Base-by-base conservation (phyloP, 2,888 invertebrate genomes). In the Phasia obesa region DNA sequence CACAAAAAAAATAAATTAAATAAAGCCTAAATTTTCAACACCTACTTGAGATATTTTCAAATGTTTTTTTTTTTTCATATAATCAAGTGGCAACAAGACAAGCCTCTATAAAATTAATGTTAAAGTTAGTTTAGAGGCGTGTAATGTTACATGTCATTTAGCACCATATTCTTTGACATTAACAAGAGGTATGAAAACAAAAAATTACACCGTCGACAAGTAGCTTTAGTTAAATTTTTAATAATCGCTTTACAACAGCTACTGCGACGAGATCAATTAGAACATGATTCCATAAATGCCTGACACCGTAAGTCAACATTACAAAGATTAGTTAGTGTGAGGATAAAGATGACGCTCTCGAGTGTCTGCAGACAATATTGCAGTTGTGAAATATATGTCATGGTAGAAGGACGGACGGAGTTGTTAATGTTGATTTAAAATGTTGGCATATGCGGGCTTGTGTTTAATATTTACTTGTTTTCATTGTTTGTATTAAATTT, bases 1-100 rank as follows among this genome's bases (percentile, higher is more conserved):
- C 27, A 27, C 27, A 27, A 27, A 57, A 59, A 44, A n/a, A n/a
- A n/a, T n/a, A n/a, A 73, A 76, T 21, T 47, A 27, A 71, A 47
- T 67, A 42, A 49, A 74, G 38, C 42, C 35, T 17, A 75, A 71
- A 76, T 76, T 6, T 84, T 87, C 85, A 85, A 81, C 86, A 88
- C 85, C 86, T 87, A 88, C 87, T 88, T 87, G 87, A 87, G 85
- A 53, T 62, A 31, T 21, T 70, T 67, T 27, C 21, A 17, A 44
- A 23, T 15, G 11, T 2, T 67, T n/a, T 42, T 51, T 65, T 42
- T 67, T 13, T 38, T 51, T 60, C 6, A 17, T 35, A 53, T 13
- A 25, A 44, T 38, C 19, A 42, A 67, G 60, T 67, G 49, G 31
- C 47, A 38, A 47, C 31, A 53, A 67, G 25, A n/a, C 69, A 57